A percentile compares a stretch with the other conserved stretches of the same genome.
Conservation (phyloP, 2,113 vertebrate genomes). For the Psephotus haematonotus region DNA sequence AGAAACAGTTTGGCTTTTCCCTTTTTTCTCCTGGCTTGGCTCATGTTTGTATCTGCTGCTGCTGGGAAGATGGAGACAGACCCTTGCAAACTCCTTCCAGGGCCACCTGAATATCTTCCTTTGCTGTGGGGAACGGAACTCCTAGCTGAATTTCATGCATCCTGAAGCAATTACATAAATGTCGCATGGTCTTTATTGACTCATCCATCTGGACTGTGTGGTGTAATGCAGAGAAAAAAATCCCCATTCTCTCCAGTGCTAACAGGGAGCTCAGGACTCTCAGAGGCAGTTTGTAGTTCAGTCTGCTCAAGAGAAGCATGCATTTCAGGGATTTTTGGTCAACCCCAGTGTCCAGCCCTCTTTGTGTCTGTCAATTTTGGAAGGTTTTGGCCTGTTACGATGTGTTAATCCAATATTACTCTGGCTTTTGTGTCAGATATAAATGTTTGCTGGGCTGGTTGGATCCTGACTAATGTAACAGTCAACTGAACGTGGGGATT, state of each 20-base stretch:
- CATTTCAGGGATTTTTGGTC: not conserved
- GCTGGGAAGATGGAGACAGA: not conserved
- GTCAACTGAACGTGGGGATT: not conserved
- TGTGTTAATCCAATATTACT: not conserved
- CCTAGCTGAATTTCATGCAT: slow-evolving; percentile 39
- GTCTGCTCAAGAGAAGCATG: not conserved
- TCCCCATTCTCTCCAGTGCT: not conserved
- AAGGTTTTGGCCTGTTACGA: not conserved
- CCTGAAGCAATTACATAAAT: slow-evolving; percentile 19
- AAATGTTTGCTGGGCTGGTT: not conserved
- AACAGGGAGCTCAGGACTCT: not conserved
- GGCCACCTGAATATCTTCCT: not conserved
- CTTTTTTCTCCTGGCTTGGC: not conserved
- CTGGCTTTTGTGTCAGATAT: not conserved
- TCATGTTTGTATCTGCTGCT: not conserved
- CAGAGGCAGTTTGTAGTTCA: not conserved
- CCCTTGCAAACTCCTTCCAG: not conserved
- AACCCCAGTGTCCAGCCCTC: not conserved
- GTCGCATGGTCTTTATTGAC: not conserved
- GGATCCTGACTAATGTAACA: not conserved
- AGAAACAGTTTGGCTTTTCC: not conserved
- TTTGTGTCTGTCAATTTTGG: not conserved
- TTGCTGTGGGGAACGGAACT: slow-evolving; percentile 6
- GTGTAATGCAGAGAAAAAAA: not conserved
- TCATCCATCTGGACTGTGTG: slow-evolving; percentile 7